Base-by-base conservation (phyloP, 2,797 vertebrate species). In the Todus mexicanus region DNA sequence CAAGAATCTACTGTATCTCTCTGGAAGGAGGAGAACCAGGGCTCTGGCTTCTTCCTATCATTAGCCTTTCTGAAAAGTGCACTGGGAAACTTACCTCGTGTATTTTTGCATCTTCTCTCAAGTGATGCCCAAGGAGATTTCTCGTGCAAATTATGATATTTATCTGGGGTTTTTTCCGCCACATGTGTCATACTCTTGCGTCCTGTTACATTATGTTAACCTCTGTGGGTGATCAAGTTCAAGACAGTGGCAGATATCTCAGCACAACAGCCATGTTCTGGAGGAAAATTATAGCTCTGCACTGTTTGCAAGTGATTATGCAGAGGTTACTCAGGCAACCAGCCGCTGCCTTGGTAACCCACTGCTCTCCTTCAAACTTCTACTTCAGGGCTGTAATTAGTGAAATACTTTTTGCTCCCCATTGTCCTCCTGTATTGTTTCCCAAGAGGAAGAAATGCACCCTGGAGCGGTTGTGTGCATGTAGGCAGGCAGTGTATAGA, bases 281-380 rank as follows among this genome's bases (percentile, higher is more conserved):
- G 53, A 64, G 81, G 85, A 96, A 95, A 91, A 96, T 95, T 93
- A 93, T 29, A 94, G 83, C 77, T 92, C 79, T 91, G 70, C 51
- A 72, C 83, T 91, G 57, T 92, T 93, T 74, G 38, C 76, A 76
- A 82, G 93, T 2, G 38, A 84, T 90, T 94, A 87, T 90, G 79
- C 80, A 89, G 90, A 84, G 77, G 94, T 96, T 96, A 91, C 94
- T 96, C 38, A 89, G 93, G 91, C 96, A 96, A 94, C 94, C 72
- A 89, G 83, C 80, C 5, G 71, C 90, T 93, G 64, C 91, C 90
- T 84, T 96, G 88, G 95, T 77, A 95, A 96, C 94, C 53, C 4
- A 1, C 64, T 87, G 77, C 81, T 93, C 73, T 73, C 85, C 73
- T 86, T 96, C 47, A 23, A 60, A 90, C 89, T 96, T 88, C 56